These are phyloP conservation scores for Cylindroiulus punctatus DNA, from an alignment of 2,888 invertebrate genomes.

Conservation along the genomic window DNA sequence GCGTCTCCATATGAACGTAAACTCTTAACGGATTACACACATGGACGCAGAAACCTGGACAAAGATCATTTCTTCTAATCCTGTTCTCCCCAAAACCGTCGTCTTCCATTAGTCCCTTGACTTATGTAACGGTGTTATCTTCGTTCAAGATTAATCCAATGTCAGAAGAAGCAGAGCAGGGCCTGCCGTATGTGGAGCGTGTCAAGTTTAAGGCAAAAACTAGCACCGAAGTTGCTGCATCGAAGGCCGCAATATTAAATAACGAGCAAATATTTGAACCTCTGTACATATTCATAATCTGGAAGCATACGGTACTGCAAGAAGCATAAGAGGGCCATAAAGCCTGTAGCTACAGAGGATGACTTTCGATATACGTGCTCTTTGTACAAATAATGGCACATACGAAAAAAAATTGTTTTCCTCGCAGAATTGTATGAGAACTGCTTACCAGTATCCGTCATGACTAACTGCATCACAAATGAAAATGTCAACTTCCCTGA, in stretches of 20 bases:
- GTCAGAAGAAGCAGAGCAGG: background rate
- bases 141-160: background rate
- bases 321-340: background rate
- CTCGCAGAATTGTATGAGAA: no score
- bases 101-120: background rate
- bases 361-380: background rate
- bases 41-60: background rate
- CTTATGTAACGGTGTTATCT: background rate
- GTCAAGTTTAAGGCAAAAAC: background rate
- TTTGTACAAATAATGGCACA: background rate
- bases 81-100: background rate
- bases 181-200: background rate
- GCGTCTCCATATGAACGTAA: no score
- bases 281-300: background rate
- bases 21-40: no score
- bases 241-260: background rate
- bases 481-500: no score
- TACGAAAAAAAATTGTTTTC: background rate
- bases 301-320: background rate
- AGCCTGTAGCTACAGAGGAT: background rate
- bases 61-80: background rate
- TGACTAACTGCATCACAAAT: no score
- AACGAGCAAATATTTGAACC: constrained; percentile 12
- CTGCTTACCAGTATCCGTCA: no score
- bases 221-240: background rate